phyloP scores from a whole-genome alignment of 2,797 vertebrate species.

The Sebastes itinus region DNA sequence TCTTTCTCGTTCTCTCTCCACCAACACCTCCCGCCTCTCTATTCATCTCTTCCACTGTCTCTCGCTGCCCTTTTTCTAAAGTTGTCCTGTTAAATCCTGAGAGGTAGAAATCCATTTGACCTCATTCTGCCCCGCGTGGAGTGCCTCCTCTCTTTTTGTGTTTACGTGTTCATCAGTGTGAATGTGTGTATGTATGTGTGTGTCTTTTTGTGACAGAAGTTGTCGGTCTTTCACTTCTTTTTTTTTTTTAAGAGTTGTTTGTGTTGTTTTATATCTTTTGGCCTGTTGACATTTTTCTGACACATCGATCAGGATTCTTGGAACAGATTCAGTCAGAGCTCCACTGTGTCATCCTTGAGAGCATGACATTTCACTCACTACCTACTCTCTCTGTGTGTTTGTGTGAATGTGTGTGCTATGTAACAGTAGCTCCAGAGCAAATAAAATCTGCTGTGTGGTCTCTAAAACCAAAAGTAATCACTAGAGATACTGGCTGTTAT shows the following conservation, averaged over 20 bases:
- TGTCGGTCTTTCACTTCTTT: constrained; percentile 7
- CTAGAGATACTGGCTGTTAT: constrained; percentile 25
- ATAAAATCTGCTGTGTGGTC: constrained; percentile 13
- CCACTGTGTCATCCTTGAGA: constrained; percentile 43
- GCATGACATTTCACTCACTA: constrained; percentile 50
- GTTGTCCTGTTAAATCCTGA: constrained; percentile 57
- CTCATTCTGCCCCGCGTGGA: constrained; percentile 31
- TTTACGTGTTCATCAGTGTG: constrained; percentile 32
- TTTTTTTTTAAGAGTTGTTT: constrained; percentile 14
- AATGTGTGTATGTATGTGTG: background rate
- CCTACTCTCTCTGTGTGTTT: background rate
- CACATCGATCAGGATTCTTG: constrained; percentile 62
- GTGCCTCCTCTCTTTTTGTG: constrained; percentile 40
- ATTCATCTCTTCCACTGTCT: constrained; percentile 17
- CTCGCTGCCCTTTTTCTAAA: constrained; percentile 41
- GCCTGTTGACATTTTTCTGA: constrained; percentile 65
- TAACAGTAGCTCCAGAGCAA: constrained; percentile 3
- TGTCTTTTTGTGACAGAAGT: background rate
- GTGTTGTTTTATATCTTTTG: constrained; percentile 47
- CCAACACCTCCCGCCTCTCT: constrained; percentile 18
- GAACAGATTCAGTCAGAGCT: constrained; percentile 49
- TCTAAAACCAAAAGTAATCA: constrained; percentile 31
- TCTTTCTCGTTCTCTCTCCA: background rate
- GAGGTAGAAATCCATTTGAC: constrained; percentile 70
- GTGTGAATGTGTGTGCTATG: background rate